A percentile compares a stretch with the other conserved stretches of the same genome.
phyloP scores from a whole-genome alignment of 2,113 vertebrate species.

The Craseonycteris thonglongyai region DNA sequence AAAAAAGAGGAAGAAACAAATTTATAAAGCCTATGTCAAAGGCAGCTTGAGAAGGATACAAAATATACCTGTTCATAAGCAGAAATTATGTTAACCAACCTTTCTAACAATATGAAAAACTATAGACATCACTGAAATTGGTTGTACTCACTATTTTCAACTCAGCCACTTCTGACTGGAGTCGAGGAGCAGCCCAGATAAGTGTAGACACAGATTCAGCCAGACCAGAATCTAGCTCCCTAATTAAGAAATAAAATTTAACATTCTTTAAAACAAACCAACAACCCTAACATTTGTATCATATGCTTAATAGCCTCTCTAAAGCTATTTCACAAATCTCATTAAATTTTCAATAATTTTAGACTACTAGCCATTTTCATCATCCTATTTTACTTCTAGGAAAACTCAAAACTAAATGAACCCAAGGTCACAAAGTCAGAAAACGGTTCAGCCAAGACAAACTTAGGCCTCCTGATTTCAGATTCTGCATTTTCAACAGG shows the following conservation, averaged over 20 bases:
- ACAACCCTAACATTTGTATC: neutral
- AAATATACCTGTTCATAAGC: neutral
- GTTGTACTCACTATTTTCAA: conserved; percentile 90
- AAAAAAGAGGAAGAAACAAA: no score
- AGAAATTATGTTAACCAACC: neutral
- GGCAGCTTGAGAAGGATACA: neutral
- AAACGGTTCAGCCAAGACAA: neutral
- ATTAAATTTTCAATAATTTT: neutral
- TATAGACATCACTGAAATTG: neutral
- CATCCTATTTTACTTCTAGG: neutral
- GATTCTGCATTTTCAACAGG: neutral
- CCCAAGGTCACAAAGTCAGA: neutral
- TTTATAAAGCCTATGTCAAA: conserved; percentile 34
- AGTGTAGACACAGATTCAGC: conserved; percentile 96
- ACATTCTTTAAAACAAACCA: conserved; percentile 24
- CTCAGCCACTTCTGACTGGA: conserved; percentile 93
- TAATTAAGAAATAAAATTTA: conserved; percentile 62
- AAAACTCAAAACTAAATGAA: neutral
- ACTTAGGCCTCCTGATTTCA: neutral
- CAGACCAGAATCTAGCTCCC: conserved; percentile 94
- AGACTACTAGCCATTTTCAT: neutral
- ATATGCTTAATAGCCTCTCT: neutral
- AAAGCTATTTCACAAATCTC: neutral
- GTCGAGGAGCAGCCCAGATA: conserved; percentile 96
- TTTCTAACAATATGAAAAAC: neutral